phyloP scores from a whole-genome alignment of 2,888 invertebrate species.

The Helicoverpa assulta region DNA sequence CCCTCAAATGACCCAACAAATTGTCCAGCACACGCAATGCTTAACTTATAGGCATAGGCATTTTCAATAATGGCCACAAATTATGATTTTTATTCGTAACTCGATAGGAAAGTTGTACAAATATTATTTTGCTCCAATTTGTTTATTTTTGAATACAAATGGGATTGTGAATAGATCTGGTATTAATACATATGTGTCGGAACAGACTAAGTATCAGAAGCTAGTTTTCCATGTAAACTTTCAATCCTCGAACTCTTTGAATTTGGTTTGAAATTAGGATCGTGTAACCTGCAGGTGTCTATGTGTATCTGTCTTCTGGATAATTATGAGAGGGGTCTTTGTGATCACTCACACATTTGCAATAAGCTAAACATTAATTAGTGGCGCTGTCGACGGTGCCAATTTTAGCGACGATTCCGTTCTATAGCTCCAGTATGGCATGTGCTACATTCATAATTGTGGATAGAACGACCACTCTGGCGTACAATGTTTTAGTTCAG shows the following conservation, averaged over 20 bases:
- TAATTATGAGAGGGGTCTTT: slow-evolving; percentile 15
- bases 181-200: slow-evolving; percentile 6
- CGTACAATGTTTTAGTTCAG: slow-evolving; percentile 79
- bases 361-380: slow-evolving; percentile 64
- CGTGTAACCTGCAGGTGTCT: neutral
- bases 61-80: slow-evolving; percentile 65
- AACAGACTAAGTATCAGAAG: neutral
- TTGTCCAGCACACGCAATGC: slow-evolving; percentile 87
- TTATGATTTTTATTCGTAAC: slow-evolving; percentile 35
- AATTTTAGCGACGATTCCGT: slow-evolving; percentile 73
- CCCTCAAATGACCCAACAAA: slow-evolving; percentile 87
- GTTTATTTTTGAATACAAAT: slow-evolving; percentile 1
- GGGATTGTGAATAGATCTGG: slow-evolving; percentile 6
- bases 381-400: slow-evolving; percentile 65
- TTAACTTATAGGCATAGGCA: slow-evolving; percentile 68
- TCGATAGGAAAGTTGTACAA: slow-evolving; percentile 42
- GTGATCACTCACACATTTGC: slow-evolving; percentile 27
- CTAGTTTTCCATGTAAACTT: neutral
- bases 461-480: slow-evolving; percentile 53
- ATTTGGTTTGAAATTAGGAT: neutral
- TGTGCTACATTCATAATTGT: slow-evolving; percentile 75
- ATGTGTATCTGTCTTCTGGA: neutral
- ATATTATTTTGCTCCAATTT: slow-evolving; percentile 22
- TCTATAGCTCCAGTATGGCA: slow-evolving; percentile 66
- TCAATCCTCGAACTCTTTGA: neutral